Evolutionary conservation across 2,888 invertebrate species (phyloP), one percentile per base, ranked within the genome.

Genomic region (Esperia sulphurella): DNA sequence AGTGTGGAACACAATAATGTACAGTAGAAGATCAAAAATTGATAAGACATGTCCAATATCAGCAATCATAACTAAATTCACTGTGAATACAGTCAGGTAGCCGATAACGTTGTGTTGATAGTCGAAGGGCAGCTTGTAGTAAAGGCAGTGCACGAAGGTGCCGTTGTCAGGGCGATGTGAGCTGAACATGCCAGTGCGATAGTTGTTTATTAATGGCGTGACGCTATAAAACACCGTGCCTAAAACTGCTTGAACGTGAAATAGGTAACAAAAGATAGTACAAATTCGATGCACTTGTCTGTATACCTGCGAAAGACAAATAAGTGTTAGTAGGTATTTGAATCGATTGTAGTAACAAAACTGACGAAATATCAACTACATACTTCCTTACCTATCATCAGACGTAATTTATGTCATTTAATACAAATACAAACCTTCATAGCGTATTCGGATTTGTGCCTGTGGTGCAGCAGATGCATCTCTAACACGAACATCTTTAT

Each of bases 21-120:
- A 59, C 13, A 67, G 54, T 13, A 57, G 53, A 0, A 65, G 45
- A 35, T 69, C 68, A 13, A 65, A 53, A 31, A 55, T 54, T 10
- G 53, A 52, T 8, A 69, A 50, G 33, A 55, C 54, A 41, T 39
- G 52, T 5, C 21, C 35, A 12, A 8, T 10, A 8, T 28, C 21
- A 3, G 46, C 39, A 3, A 56, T 49, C 7, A 61, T 48, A 28
- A 54, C 55, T 45, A 42, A 52, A 31, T 61, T 58, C n/a, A 50
- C 55, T 2, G 37, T 30, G 30, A 55, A 52, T 5, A 59, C 12
- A 8, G 45, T 39, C 0, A 50, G 9, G 21, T 55, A 58, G 6
- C 53, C 57, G 9, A 14, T 51, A n/a, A 57, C 44, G 10, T 52
- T 41, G 14, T 46, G 46, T 30, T 43, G 21, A 13, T 50, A 55